These are phyloP conservation scores for Macrobrachium rosenbergii DNA, from an alignment of 1,140 invertebrate genomes.

Conservation along the genomic window DNA sequence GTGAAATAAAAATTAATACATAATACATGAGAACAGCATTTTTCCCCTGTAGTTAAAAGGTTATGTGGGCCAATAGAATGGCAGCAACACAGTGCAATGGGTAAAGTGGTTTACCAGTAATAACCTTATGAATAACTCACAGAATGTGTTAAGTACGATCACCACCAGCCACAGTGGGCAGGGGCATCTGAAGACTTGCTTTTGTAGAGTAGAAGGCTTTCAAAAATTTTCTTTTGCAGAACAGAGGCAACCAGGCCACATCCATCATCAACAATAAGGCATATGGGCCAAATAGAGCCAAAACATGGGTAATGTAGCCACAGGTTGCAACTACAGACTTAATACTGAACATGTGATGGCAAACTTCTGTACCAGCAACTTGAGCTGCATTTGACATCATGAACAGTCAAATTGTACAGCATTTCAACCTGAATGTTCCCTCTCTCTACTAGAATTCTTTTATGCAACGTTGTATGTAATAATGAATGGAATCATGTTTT, in stretches of 20 bases:
- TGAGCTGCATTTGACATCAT: no score
- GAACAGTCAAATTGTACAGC: no score
- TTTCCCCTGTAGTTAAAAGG: no score
- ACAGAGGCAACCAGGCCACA: slow-evolving; percentile 32
- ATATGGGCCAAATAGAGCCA: slow-evolving; percentile 47
- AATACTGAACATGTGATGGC: slow-evolving; percentile 15
- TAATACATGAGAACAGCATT: no score
- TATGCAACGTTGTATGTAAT: no score
- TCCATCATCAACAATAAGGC: slow-evolving; percentile 54
- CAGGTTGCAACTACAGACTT: slow-evolving; percentile 6
- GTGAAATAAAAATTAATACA: no score
- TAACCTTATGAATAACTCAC: slow-evolving; percentile 4
- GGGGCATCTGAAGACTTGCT: slow-evolving; percentile 9
- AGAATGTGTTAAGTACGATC: slow-evolving; percentile 43
- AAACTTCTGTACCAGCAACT: no score
- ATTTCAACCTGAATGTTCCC: no score
- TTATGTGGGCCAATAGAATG: no score
- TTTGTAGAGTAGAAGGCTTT: slow-evolving; percentile 11
- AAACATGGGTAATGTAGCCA: slow-evolving; percentile 33
- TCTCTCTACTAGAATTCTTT: no score
- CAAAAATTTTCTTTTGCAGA: slow-evolving; percentile 25
- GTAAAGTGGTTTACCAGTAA: not conserved
- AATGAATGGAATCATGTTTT: no score
- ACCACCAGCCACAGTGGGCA: slow-evolving; percentile 33
- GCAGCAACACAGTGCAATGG: no score